Percentiles rank a stretch among this genome's conserved stretches.
Evolutionary conservation across 2,113 vertebrate genomes (phyloP).

Genomic region (Rhizomys pruinosus): DNA sequence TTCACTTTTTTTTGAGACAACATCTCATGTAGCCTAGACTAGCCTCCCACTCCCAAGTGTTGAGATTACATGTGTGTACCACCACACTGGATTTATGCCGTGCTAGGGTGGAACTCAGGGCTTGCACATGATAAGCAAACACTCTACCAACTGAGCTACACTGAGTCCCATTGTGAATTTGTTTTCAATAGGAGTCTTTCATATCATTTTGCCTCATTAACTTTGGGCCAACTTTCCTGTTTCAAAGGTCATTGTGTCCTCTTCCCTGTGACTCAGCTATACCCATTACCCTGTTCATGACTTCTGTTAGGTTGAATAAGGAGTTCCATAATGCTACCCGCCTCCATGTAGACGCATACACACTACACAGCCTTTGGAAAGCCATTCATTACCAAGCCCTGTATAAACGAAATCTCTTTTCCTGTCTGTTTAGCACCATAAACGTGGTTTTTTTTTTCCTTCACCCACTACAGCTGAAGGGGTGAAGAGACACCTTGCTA

Average conservation of each 20-base stretch:
- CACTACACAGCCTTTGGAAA: neutral
- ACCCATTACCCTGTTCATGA: neutral
- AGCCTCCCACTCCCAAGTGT: neutral
- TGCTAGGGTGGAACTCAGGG: neutral
- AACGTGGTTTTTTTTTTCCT: neutral
- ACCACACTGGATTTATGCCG: neutral
- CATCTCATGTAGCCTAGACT: neutral
- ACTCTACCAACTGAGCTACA: neutral
- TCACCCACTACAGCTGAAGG: neutral
- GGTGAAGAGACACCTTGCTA: neutral
- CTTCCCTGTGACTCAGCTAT: rapidly evolving
- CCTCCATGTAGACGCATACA: neutral
- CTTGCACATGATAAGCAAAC: neutral
- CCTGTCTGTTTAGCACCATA: neutral
- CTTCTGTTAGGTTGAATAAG: neutral
- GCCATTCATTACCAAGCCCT: slow-evolving; percentile 71
- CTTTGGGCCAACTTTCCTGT: slow-evolving; percentile 77
- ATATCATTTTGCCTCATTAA: slow-evolving; percentile 37
- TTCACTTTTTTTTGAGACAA: neutral
- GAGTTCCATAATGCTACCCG: slow-evolving; percentile 32
- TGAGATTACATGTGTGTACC: neutral
- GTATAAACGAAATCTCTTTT: neutral
- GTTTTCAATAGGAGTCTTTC: slow-evolving; percentile 78
- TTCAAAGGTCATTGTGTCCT: slow-evolving; percentile 59
- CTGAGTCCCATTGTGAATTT: slow-evolving; percentile 8